Evolutionary conservation across 2,888 invertebrate genomes (phyloP), one percentile per base, ranked within the genome.

Genomic region (Tipula helvola): DNA sequence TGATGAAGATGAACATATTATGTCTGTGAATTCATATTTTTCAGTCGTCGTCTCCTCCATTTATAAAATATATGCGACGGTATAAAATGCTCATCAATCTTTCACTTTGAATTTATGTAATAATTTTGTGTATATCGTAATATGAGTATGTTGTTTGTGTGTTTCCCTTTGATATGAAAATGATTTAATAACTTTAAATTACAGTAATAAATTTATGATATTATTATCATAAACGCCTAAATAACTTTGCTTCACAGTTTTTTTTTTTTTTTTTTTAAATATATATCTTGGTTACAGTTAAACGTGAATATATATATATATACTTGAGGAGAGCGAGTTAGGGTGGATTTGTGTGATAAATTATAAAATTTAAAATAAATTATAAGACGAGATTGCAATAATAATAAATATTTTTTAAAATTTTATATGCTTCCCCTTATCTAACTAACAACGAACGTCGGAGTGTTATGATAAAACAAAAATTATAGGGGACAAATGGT

Each of bases 171-270:
- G 18, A 28, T 18, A 71, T 71, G 28, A 71, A 71, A 71, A 71
- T 71, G 71, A 71, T 71, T 71, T 71, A 71, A 71, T 71, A 71
- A 71, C 71, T 28, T 71, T 71, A 71, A 71, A 71, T 71, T 71
- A 71, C 71, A 10, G 71, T 71, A 71, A 71, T 71, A 71, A 71
- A 71, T 71, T 71, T 71, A 71, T 71, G 28, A 71, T 71, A 71
- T 71, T 71, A 71, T 71, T 71, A 71, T 71, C 71, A 71, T 71
- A 71, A 71, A 71, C 71, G 71, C 71, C 71, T 71, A 71, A 71
- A 28, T 71, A 71, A 71, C 71, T 71, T 71, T 71, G 16, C 52
- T 57, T 16, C 47, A 52, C 47, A 52, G n/a, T n/a, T 12, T 52
- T n/a, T 12, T n/a, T 52, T n/a, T 52, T n/a, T 52, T n/a, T 12